Evolutionary conservation across 2,888 invertebrate genomes (phyloP).

Genomic region (Folsomia manolachei): DNA sequence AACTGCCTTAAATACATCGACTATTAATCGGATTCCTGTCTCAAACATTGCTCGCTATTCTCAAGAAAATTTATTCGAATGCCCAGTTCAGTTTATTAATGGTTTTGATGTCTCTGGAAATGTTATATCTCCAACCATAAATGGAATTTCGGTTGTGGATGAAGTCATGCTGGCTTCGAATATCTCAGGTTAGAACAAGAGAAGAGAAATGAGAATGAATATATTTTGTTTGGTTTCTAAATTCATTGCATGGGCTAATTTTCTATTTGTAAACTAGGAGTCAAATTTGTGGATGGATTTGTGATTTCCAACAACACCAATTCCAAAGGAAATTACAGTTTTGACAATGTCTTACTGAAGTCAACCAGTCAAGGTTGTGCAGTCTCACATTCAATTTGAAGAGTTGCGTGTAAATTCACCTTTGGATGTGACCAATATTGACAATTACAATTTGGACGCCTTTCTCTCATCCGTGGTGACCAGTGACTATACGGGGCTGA

Average conservation of each 20-base stretch:
- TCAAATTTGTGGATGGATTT: conserved; percentile 32
- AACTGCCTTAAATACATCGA: conserved; percentile 7
- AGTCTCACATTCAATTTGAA: conserved; percentile 21
- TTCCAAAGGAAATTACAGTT: conserved; percentile 14
- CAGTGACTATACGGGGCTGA: conserved; percentile 15
- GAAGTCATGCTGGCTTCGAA: conserved; percentile 32
- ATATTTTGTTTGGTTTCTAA: background rate
- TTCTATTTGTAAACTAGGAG: conserved; percentile 16
- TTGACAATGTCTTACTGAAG: conserved; percentile 29
- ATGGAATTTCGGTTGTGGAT: conserved; percentile 28
- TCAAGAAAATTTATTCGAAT: conserved; percentile 36
- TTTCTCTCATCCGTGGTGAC: conserved; percentile 20
- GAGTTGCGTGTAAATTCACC: background rate
- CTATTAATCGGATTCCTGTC: conserved; percentile 17
- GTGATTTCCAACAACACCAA: conserved; percentile 24
- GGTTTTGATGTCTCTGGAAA: conserved; percentile 5
- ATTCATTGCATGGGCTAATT: background rate
- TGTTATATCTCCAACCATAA: conserved; percentile 15
- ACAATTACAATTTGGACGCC: conserved; percentile 25
- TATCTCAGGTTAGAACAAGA: conserved; percentile 27
- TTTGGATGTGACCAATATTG: conserved; percentile 19
- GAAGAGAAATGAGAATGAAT: background rate
- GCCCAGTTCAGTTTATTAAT: conserved; percentile 22
- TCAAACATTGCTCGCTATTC: conserved; percentile 28
- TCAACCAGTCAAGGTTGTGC: conserved; percentile 29